These are phyloP conservation scores for Yoshiicerus persimilis DNA, from an alignment of 1,140 invertebrate genomes.

Conservation along the genomic window DNA sequence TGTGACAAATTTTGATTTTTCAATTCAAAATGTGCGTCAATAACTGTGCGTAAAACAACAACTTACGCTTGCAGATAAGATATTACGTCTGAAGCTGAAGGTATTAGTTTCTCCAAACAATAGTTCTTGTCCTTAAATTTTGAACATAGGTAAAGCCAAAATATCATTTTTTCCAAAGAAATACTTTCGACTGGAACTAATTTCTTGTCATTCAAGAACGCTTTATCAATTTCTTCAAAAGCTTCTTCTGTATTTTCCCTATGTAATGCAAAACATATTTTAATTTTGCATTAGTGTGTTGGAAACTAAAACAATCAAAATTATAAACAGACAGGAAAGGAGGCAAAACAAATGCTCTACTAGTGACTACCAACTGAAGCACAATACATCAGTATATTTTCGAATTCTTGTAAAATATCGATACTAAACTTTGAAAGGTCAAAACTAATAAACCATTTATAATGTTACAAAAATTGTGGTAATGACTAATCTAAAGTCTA, in stretches of 20 bases:
- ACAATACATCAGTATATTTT: no score
- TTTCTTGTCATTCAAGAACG: neutral
- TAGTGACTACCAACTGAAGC: no score
- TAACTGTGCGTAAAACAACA: neutral
- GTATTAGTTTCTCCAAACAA: neutral
- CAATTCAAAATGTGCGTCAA: neutral
- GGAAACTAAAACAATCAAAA: no score
- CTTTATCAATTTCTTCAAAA: neutral
- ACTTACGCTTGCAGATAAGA: neutral
- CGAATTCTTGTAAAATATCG: no score
- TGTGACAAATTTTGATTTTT: neutral
- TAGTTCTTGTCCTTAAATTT: neutral
- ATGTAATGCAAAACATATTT: neutral
- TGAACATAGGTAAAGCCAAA: conserved; percentile 1
- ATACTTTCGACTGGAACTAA: neutral
- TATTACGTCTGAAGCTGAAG: neutral
- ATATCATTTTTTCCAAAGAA: neutral
- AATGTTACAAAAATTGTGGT: no score
- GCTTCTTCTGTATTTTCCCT: conserved; percentile 17
- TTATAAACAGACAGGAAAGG: no score
- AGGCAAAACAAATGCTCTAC: no score
- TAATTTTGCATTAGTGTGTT: no score
- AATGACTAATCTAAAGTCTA: no score
- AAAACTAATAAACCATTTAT: no score
- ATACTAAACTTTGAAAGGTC: no score